phyloP scores from a whole-genome alignment of 2,888 invertebrate genomes.

The Drosophila prostipennis region DNA sequence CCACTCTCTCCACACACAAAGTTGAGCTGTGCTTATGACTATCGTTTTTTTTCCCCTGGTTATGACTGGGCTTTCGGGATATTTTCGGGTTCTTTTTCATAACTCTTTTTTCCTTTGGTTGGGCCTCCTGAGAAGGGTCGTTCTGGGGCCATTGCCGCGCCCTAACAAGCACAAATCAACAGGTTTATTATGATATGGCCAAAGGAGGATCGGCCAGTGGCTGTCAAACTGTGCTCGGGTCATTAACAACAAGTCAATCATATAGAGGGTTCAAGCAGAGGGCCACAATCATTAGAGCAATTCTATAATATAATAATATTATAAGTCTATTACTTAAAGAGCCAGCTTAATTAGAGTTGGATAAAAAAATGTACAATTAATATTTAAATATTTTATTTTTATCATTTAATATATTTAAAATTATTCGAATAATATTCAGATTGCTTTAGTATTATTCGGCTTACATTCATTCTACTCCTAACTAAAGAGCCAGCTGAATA shows the following conservation, averaged over 20 bases:
- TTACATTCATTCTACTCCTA: too few species aligned
- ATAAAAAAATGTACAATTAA: too few species aligned
- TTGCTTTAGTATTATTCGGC: too few species aligned
- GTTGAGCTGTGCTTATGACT: conserved; percentile 70
- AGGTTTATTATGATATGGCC: conserved; percentile 76
- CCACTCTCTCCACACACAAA: conserved; percentile 52
- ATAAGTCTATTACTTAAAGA: too few species aligned
- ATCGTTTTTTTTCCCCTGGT: conserved; percentile 29
- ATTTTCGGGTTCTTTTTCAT: conserved; percentile 28
- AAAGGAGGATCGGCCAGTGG: conserved; percentile 42
- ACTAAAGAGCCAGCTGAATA: too few species aligned
- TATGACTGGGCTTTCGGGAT: conserved; percentile 30
- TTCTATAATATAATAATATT: too few species aligned
- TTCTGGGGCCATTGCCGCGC: conserved; percentile 49
- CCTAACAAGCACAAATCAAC: conserved; percentile 74
- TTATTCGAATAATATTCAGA: too few species aligned
- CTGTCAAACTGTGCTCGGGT: conserved; percentile 57
- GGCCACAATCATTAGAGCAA: too few species aligned
- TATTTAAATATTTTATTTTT: too few species aligned
- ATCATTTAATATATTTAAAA: too few species aligned
- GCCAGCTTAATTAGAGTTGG: not conserved
- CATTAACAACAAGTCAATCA: conserved; percentile 29
- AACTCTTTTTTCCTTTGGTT: not conserved
- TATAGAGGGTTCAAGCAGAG: not conserved
- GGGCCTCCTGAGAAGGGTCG: conserved; percentile 39